These are phyloP conservation scores for Bradypodion ventrale DNA, from an alignment of 2,797 vertebrate genomes.

Conservation along the genomic window DNA sequence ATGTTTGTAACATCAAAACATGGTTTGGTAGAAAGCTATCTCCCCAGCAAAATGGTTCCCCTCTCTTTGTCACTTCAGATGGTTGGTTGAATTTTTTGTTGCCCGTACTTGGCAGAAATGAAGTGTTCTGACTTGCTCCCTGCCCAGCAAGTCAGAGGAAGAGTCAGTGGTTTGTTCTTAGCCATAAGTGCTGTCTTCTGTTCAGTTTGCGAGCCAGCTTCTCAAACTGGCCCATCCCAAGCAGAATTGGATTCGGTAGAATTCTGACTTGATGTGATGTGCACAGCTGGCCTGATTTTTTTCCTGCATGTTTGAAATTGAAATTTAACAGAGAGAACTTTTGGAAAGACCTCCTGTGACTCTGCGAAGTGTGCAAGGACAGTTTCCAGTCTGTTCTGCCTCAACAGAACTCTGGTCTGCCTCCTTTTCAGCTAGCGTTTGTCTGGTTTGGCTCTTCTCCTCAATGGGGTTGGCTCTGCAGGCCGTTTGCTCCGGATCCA, in stretches of 20 bases:
- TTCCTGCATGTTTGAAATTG: slow-evolving; percentile 2
- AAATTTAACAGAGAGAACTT: background rate
- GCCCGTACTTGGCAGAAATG: background rate
- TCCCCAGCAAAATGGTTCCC: background rate
- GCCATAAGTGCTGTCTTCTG: background rate
- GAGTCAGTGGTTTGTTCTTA: background rate
- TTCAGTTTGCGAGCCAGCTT: background rate
- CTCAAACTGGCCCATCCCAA: background rate
- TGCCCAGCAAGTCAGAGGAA: background rate
- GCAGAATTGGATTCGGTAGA: background rate
- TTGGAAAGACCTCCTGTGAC: background rate
- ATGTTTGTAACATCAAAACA: background rate
- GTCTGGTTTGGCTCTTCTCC: background rate
- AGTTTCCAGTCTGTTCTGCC: background rate
- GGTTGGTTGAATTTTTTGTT: background rate
- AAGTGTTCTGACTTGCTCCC: background rate
- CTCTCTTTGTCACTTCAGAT: background rate
- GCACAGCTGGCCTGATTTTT: background rate
- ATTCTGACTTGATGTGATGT: background rate
- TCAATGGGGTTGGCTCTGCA: background rate
- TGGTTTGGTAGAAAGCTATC: background rate
- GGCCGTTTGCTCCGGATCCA: background rate
- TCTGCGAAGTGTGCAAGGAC: background rate
- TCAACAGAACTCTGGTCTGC: background rate
- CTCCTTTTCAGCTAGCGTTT: background rate